phyloP scores from a whole-genome alignment of 2,113 vertebrate genomes.

The Zosterops japonicus region DNA sequence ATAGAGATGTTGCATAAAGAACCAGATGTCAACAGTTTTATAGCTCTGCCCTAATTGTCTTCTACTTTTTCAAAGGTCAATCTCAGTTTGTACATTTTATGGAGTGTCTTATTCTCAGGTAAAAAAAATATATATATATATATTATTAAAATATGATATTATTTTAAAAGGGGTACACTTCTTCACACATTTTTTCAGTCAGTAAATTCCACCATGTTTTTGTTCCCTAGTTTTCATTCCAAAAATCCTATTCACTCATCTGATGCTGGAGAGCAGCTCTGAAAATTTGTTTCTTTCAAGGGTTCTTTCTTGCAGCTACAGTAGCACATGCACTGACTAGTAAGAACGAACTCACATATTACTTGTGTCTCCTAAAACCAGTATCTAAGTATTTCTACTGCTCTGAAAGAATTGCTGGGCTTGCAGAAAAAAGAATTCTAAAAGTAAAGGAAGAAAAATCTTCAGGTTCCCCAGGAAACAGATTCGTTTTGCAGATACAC shows the following conservation, averaged over 20 bases:
- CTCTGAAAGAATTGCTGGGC: neutral
- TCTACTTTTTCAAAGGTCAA: neutral
- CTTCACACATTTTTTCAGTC: neutral
- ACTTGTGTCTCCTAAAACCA: neutral
- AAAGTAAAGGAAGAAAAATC: neutral
- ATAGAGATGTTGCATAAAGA: neutral
- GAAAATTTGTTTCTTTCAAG: neutral
- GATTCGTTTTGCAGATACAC: slow-evolving; percentile 17
- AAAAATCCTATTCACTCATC: neutral
- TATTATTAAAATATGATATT: too few species aligned
- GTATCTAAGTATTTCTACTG: neutral
- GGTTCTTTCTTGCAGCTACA: neutral
- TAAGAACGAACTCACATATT: neutral
- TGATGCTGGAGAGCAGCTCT: neutral
- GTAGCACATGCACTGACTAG: neutral
- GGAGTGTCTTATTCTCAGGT: neutral
- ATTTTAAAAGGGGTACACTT: neutral
- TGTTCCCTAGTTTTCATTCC: neutral
- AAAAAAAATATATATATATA: neutral
- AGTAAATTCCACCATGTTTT: neutral
- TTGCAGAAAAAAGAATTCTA: neutral
- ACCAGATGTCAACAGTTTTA: neutral
- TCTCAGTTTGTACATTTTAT: neutral
- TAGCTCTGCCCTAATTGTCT: neutral
- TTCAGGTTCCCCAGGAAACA: slow-evolving; percentile 26